phyloP scores from a whole-genome alignment of 1,140 invertebrate species.

The Sarcophaga peregrina region DNA sequence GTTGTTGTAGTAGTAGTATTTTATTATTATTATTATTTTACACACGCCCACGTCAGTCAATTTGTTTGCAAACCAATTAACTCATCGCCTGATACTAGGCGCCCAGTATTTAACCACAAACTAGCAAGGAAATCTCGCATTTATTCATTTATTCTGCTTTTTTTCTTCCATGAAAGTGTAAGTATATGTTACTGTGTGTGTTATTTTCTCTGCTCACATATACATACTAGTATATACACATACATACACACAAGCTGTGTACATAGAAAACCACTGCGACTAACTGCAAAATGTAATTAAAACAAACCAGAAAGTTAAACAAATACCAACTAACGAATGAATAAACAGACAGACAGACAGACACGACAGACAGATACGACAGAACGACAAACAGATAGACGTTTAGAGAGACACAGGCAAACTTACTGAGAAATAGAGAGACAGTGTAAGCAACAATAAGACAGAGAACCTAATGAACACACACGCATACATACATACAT shows the following conservation, averaged over 20 bases:
- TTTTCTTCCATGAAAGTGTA: constrained; percentile 5
- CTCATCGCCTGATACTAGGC: constrained; percentile 65
- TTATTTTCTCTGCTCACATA: constrained; percentile 22
- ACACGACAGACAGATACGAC: neutral
- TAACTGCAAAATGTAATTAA: constrained; percentile 29
- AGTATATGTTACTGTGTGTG: neutral
- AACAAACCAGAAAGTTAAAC: constrained; percentile 32
- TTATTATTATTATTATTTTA: constrained; percentile 32
- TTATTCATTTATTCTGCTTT: constrained; percentile 21
- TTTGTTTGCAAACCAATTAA: constrained; percentile 67
- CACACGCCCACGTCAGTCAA: constrained; percentile 66
- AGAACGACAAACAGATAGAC: neutral
- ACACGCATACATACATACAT: neutral
- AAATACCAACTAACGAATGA: neutral
- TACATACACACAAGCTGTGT: neutral
- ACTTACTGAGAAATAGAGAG: no score
- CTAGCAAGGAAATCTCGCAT: constrained; percentile 4
- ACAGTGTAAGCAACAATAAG: no score
- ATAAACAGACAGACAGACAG: neutral
- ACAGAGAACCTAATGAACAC: neutral
- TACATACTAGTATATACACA: neutral
- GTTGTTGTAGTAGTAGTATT: constrained; percentile 11
- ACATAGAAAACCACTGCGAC: neutral
- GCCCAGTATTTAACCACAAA: constrained; percentile 55
- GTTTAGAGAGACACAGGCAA: no score